Base-by-base conservation (phyloP, 53 echinoderm and acorn worm genomes). In the Mesocentrotus franciscanus region DNA sequence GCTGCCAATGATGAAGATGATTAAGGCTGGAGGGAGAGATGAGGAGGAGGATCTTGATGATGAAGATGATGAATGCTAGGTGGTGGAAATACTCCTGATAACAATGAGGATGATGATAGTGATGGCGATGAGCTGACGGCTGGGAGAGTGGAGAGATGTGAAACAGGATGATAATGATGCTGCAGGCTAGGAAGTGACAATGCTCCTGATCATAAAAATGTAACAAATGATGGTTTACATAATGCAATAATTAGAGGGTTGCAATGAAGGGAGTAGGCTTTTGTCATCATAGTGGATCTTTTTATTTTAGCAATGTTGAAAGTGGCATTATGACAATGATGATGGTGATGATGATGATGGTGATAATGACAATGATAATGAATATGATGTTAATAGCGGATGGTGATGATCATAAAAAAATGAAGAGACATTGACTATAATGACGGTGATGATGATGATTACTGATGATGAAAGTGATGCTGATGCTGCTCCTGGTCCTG, bases 1-100 rank as follows among this genome's bases (percentile, higher is more conserved):
- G 79, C 17, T 1, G 79, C 12, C 30, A 29, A 90, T 60, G 61
- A 84, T 18, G 32, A 59, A 13, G 29, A 90, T 60, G 30, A 60
- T 90, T 4, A 29, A 22, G 56, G 26, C 24, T 62, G 64, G n/a
- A 56, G 90, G 57, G 20, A 58, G 33, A 60, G 30, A 33, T 61
- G 62, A 90, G 15, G 90, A 90, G 55, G 90, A 62, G 55, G 90
- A 61, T n/a, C n/a, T 24, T 90, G 90, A 90, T 61, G 64, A 90
- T 90, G 62, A 59, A 56, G 90, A 56, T 32, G 90, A 90, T 62
- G 62, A 59, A 56, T 61, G 17, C 66, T 7, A 66, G 18, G 66
- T 7, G 22, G 24, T 3, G 5, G 20, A 20, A 22, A 66, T 61
- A 61, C 61, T 15, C 60, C 60, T 61, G 85, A 42, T 32, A 85